Evolutionary conservation across 2,888 invertebrate species (phyloP).

Genomic region (Drosophila silvestris): DNA sequence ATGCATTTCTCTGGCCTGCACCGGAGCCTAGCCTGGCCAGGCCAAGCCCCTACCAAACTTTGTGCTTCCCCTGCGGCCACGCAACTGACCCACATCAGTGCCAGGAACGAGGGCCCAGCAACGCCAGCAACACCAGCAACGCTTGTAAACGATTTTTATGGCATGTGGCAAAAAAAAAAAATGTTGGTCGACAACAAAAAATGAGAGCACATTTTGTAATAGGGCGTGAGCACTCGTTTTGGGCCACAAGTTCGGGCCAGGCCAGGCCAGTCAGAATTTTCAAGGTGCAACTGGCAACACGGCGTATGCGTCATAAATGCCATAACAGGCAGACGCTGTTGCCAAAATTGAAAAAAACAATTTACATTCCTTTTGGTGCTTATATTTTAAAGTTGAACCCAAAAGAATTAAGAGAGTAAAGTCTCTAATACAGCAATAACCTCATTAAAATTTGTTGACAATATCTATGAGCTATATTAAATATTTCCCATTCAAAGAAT

Average conservation of each 20-base stretch:
- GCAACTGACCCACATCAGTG: conserved; percentile 72
- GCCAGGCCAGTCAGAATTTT: conserved; percentile 41
- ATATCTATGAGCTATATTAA: not conserved
- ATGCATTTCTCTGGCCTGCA: conserved; percentile 67
- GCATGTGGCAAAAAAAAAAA: conserved; percentile 51
- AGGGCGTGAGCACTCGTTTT: conserved; percentile 50
- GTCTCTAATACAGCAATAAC: not conserved
- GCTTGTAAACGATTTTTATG: conserved; percentile 64
- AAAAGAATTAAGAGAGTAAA: not conserved
- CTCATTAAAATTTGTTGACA: not conserved
- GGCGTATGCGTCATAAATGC: conserved; percentile 76
- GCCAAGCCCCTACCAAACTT: conserved; percentile 40
- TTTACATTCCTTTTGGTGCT: not conserved
- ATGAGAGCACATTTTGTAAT: conserved; percentile 67
- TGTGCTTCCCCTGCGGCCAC: conserved; percentile 65
- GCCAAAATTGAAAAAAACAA: conserved; percentile 11
- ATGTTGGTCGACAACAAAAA: conserved; percentile 24
- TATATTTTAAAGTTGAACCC: conserved; percentile 18
- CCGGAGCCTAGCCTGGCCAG: not conserved
- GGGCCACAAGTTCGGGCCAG: conserved; percentile 48
- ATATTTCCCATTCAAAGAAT: not conserved
- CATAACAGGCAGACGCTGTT: conserved; percentile 49
- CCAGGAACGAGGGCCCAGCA: conserved; percentile 5
- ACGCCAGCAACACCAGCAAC: conserved; percentile 24
- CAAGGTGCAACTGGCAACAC: conserved; percentile 67